These are phyloP conservation scores for Callionymus lyra DNA, from an alignment of 2,113 vertebrate species.

Conservation along the genomic window DNA sequence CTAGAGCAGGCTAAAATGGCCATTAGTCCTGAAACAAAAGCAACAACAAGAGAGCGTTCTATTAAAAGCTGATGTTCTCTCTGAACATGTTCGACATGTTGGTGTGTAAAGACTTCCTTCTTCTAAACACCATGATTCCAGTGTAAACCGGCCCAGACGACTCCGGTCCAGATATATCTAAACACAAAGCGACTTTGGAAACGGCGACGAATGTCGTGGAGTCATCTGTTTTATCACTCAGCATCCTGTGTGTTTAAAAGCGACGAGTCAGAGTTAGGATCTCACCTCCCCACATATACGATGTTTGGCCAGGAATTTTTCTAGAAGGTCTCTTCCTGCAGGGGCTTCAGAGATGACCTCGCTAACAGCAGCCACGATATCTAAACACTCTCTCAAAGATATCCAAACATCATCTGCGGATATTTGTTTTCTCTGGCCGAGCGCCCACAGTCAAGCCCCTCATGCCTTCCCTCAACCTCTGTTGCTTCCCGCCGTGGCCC, in stretches of 20 bases:
- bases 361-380: conserved; percentile 21
- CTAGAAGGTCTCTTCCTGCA: conserved; percentile 4
- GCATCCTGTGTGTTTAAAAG: conserved; percentile 10
- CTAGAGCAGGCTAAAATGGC: no score
- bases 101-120: conserved; percentile 19
- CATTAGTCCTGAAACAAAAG: no score
- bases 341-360: conserved; percentile 23
- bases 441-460: conserved; percentile 22
- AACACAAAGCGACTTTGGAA: no score
- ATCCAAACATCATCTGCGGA: conserved; percentile 56
- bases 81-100: conserved; percentile 13
- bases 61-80: no score
- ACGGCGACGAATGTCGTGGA: no score
- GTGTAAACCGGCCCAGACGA: conserved; percentile 26
- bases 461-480: conserved; percentile 8
- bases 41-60: no score
- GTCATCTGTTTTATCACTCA: conserved; percentile 9
- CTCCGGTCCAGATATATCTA: no score
- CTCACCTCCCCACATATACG: background rate
- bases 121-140: conserved; percentile 46
- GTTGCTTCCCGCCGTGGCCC: conserved; percentile 9
- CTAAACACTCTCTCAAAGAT: conserved; percentile 42
- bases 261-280: conserved; percentile 29
- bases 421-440: conserved; percentile 51
- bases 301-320: background rate